Percentiles rank a stretch among this genome's conserved stretches.
Conservation (phyloP, 2,797 vertebrate genomes). For the Liasis olivaceus region DNA sequence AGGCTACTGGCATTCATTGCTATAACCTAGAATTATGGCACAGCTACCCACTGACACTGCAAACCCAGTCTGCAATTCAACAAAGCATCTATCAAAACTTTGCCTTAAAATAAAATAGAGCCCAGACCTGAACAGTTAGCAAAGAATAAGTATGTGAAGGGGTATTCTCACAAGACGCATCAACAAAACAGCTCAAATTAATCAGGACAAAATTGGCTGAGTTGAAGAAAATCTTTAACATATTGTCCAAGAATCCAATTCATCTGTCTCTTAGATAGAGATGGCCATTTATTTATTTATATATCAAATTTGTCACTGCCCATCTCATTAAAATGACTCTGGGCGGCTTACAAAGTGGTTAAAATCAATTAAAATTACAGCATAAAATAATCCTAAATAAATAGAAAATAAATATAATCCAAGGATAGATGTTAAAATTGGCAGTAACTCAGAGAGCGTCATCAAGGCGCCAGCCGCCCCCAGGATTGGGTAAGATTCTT, state of each 20-base stretch:
- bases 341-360: too few relatives aligned
- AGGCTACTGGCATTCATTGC: too few relatives aligned
- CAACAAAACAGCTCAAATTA: neutral
- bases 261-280: neutral
- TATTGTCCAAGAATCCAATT: fast-evolving
- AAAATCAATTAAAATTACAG: too few relatives aligned
- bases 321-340: too few relatives aligned
- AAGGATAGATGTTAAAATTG: too few relatives aligned
- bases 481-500: too few relatives aligned
- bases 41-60: neutral
- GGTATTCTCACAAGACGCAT: neutral
- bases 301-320: too few relatives aligned
- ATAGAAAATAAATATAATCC: too few relatives aligned
- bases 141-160: neutral
- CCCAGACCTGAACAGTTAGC: neutral
- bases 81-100: neutral
- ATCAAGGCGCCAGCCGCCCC: too few relatives aligned
- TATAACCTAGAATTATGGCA: neutral
- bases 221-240: neutral
- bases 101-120: neutral
- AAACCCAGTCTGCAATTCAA: neutral
- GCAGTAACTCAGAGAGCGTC: too few relatives aligned
- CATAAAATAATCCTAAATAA: too few relatives aligned
- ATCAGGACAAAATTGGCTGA: neutral
- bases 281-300: neutral